A percentile compares a stretch with the other conserved stretches of the same genome.
These are phyloP conservation scores for Bradysia coprophila DNA, from an alignment of 1,140 invertebrate species.

Conservation along the genomic window DNA sequence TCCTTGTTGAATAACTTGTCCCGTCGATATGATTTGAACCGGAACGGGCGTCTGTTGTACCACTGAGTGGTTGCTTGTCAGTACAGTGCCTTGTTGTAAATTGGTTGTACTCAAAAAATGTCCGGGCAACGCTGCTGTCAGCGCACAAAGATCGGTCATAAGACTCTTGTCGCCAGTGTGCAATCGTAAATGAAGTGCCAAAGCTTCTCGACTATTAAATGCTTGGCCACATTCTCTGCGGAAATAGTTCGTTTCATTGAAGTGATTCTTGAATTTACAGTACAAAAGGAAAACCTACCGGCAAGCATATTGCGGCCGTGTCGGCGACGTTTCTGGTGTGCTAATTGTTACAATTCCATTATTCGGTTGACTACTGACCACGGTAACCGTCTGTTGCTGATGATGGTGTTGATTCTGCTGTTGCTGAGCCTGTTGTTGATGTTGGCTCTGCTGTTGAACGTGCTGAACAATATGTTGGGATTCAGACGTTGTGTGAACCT, in stretches of 20 bases:
- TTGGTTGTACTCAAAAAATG: constrained; percentile 35
- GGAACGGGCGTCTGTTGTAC: constrained; percentile 20
- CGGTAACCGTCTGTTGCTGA: constrained; percentile 18
- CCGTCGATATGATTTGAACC: constrained; percentile 23
- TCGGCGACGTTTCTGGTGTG: constrained; percentile 7
- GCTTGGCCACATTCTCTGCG: constrained; percentile 40
- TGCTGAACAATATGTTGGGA: neutral
- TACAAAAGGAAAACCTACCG: constrained; percentile 18
- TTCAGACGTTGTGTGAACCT: too few relatives aligned
- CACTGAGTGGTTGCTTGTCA: constrained; percentile 20
- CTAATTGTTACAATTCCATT: constrained; percentile 4
- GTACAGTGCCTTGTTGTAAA: constrained; percentile 26
- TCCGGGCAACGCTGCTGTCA: constrained; percentile 51
- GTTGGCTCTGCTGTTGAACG: constrained; percentile 12
- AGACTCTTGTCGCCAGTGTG: constrained; percentile 69
- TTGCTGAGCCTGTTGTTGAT: constrained; percentile 14
- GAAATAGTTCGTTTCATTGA: neutral
- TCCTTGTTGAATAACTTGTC: constrained; percentile 22
- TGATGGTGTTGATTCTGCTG: constrained; percentile 24
- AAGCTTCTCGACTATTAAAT: constrained; percentile 48
- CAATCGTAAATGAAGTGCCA: constrained; percentile 58
- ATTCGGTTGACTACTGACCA: constrained; percentile 5
- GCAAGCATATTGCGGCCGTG: constrained; percentile 24
- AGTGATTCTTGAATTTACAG: neutral
- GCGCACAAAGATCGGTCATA: constrained; percentile 66